A percentile compares a stretch with the other conserved stretches of the same genome.
These are phyloP conservation scores for Nesogale talazaci DNA, from an alignment of 2,113 vertebrate species.

Conservation along the genomic window DNA sequence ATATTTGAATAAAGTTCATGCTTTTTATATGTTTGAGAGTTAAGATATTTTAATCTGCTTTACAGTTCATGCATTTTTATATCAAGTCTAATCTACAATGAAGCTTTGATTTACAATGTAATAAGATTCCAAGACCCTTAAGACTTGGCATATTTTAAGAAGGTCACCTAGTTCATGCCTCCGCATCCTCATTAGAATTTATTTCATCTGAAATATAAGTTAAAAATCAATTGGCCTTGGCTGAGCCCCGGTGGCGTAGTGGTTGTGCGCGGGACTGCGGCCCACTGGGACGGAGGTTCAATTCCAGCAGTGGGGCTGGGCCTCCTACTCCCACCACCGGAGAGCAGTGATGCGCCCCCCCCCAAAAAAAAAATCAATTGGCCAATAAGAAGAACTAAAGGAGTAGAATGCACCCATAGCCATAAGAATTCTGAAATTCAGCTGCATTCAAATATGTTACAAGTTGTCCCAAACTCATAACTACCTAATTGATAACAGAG, in stretches of 20 bases:
- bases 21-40: neutral
- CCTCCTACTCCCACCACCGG: too few relatives aligned
- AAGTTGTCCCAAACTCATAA: neutral
- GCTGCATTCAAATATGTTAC: neutral
- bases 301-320: too few relatives aligned
- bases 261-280: too few relatives aligned
- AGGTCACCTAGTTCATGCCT: neutral
- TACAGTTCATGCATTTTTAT: neutral
- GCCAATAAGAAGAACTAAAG: neutral
- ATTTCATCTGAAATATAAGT: constrained; percentile 4
- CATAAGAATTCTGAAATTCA: constrained; percentile 14
- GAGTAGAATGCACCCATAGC: neutral
- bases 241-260: too few relatives aligned
- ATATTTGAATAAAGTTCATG: neutral
- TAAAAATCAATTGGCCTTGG: neutral
- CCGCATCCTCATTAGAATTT: neutral
- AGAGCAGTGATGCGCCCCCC: too few relatives aligned
- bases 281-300: too few relatives aligned
- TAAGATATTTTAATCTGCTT: neutral
- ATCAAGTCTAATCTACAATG: neutral
- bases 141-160: neutral
- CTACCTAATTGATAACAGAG: neutral
- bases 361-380: neutral
- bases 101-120: neutral
- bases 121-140: neutral